A percentile compares a stretch with the other conserved stretches of the same genome.
Conservation (phyloP, 2,113 vertebrate species). For the Ceratotherium simum region DNA sequence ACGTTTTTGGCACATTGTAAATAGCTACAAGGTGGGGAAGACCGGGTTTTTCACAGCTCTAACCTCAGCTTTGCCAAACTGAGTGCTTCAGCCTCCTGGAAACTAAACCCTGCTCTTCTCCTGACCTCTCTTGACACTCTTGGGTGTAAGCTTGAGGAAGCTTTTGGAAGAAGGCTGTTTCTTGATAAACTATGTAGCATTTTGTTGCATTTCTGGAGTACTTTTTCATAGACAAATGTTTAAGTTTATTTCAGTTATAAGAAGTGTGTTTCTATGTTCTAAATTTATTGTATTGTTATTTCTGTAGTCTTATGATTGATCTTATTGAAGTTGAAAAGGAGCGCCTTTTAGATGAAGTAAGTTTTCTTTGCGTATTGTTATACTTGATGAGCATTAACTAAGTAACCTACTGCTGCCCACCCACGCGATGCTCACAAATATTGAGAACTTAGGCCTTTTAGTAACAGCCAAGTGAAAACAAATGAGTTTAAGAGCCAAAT, state of each 20-base stretch:
- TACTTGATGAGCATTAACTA: neutral
- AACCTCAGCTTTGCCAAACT: neutral
- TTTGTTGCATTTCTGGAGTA: neutral
- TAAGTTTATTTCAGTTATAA: neutral
- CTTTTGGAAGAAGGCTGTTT: neutral
- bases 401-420: neutral
- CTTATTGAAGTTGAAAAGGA: slow-evolving; percentile 93
- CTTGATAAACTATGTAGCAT: neutral
- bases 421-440: neutral
- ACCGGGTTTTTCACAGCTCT: neutral
- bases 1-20: too few relatives aligned
- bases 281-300: slow-evolving; percentile 65
- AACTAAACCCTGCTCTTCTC: neutral
- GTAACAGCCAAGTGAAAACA: neutral
- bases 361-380: neutral
- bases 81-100: neutral
- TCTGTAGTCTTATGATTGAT: slow-evolving; percentile 91
- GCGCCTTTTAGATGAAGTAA: slow-evolving; percentile 94
- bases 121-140: neutral
- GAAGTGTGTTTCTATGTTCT: slow-evolving; percentile 62
- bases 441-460: neutral
- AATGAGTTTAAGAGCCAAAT: neutral
- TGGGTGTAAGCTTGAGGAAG: neutral
- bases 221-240: neutral
- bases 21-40: too few relatives aligned